Conservation (phyloP, 2,113 vertebrate genomes). For the Conger conger region DNA sequence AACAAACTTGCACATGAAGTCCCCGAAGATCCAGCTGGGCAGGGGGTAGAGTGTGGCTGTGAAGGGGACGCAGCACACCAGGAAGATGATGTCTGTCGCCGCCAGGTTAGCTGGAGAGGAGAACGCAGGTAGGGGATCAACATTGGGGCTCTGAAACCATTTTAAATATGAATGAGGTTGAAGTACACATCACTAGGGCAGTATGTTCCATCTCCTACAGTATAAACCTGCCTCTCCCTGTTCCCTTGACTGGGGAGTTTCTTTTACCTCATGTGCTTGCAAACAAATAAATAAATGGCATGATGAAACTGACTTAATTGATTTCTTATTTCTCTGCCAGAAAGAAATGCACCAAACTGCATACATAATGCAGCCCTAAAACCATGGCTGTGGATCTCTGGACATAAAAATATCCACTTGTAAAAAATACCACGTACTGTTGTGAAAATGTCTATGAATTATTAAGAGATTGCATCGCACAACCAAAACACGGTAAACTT, state of each 20-base stretch:
- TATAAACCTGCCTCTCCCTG: too few species aligned
- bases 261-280: too few species aligned
- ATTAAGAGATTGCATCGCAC: background rate
- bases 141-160: background rate
- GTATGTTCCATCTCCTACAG: too few species aligned
- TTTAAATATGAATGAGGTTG: too few species aligned
- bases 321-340: background rate
- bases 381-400: too few species aligned
- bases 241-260: too few species aligned
- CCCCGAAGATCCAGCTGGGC: slow-evolving; percentile 79
- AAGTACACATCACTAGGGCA: too few species aligned
- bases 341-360: background rate
- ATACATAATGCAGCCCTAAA: background rate
- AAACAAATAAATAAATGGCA: background rate
- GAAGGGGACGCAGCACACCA: slow-evolving; percentile 81
- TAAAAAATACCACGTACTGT: background rate
- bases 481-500: background rate
- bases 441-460: background rate
- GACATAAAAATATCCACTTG: background rate
- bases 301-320: background rate
- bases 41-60: slow-evolving; percentile 79
- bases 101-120: slow-evolving; percentile 72
- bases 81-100: slow-evolving; percentile 78
- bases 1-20: slow-evolving; percentile 83
- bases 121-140: slow-evolving; percentile 20